Evolutionary conservation across 1,140 invertebrate species (phyloP), one percentile per base, ranked within the genome.

Genomic region (Vanessa tameamea): DNA sequence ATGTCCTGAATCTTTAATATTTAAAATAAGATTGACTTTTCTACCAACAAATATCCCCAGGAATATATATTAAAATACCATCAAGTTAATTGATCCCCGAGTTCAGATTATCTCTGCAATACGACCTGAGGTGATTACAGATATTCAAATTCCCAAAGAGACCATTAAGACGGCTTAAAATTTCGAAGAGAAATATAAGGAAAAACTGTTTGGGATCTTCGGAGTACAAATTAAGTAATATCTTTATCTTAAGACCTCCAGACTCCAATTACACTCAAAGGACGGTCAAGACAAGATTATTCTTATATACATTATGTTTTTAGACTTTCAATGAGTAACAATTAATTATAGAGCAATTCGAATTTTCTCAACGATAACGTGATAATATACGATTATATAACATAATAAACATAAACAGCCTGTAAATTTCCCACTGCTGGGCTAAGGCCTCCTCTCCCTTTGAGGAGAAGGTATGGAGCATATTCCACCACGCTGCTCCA

Each of bases 71-170:
- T 43, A 57, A 57, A 57, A n/a, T 61, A 43, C n/a, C 26, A 16
- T 55, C 37, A 59, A 69, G 31, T 69, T 59, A 57, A 69, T 69
- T 69, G 66, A 57, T 69, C 66, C 55, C 57, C 37, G 37, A 57
- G 53, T 57, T 69, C 51, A 69, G 13, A 53, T 69, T 69, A 69
- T 69, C 66, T 67, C 53, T 69, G 37, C 23, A 61, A 26, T 23
- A 16, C 47, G 68, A 69, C 68, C 68, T 50, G 55, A 69, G 66
- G 20, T 69, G 55, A 69, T 69, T 69, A 69, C 55, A 55, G 66
- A 59, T 43, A 59, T 69, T 55, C 37, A 47, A 69, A 47, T 57
- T 69, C 43, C 53, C 13, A 59, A 69, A 57, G 66, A 37, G 37
- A 59, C 23, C 53, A 47, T 13, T 53, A 59, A n/a, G 55, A n/a